Evolutionary conservation across 2,888 invertebrate genomes (phyloP), one percentile per base, ranked within the genome.

Genomic region (Tenthredo livida): DNA sequence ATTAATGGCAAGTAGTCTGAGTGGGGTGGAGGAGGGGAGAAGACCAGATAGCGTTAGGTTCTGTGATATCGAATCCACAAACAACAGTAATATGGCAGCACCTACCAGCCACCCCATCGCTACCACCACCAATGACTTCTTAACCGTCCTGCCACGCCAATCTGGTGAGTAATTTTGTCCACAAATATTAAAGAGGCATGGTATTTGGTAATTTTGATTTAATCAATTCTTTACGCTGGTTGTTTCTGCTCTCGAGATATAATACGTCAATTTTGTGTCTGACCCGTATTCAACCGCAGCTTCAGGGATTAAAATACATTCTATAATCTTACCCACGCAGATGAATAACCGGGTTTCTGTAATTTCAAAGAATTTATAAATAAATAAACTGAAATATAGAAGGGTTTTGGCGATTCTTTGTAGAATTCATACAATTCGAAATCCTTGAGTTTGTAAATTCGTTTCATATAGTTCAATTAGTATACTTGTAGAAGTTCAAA

Each of bases 11-110:
- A 92, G 92, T 92, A 93, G 93, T 93, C 93, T 93, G 93, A 91
- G 91, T 92, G 92, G 93, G 93, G 92, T 92, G 91, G 92, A 91
- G 92, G 91, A 92, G 90, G 92, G 92, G 91, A 91, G 90, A 89
- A 91, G 92, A 93, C 92, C 92, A 92, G 93, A 93, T 90, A 91
- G 92, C 92, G 92, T 92, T 93, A 92, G 93, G 92, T 93, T 92
- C 93, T 93, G 93, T 93, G 93, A 93, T 93, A 93, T 93, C 92
- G 91, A 93, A 93, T 93, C 91, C 92, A 91, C 92, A 92, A 93
- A 93, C 92, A 92, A 92, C 93, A 92, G 91, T 91, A 92, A 90
- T 92, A 93, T 91, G 92, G 90, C 92, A 90, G 67, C 92, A 93
- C 91, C 91, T 93, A 92, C 92, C 92, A 93, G 91, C 93, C 93